These are phyloP conservation scores for Phalacrocorax carbo DNA, from an alignment of 2,113 vertebrate species.

Conservation along the genomic window DNA sequence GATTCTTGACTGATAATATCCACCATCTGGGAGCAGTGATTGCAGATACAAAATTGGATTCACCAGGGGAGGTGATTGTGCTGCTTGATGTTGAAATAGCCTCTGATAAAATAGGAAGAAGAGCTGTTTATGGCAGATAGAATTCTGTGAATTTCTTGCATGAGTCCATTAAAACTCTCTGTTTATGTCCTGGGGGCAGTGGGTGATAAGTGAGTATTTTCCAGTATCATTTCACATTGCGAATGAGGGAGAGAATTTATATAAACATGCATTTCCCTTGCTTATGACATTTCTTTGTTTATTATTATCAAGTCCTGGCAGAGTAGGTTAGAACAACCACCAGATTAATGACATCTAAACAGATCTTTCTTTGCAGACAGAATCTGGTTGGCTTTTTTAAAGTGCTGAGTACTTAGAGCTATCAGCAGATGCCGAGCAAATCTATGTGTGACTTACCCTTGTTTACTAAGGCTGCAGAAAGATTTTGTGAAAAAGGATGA, in stretches of 20 bases:
- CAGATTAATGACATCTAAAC: background rate
- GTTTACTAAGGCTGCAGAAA: background rate
- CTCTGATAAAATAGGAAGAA: conserved; percentile 22
- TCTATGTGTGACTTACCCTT: background rate
- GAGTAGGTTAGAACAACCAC: background rate
- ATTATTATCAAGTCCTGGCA: background rate
- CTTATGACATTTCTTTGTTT: background rate
- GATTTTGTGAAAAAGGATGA: background rate
- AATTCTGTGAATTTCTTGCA: conserved; percentile 6
- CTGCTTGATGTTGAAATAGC: conserved; percentile 40
- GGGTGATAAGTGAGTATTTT: background rate
- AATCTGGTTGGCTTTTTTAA: background rate
- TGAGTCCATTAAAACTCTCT: background rate
- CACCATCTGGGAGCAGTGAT: conserved; percentile 43
- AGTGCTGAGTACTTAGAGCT: background rate
- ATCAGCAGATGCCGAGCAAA: conserved; percentile 9
- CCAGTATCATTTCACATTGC: background rate
- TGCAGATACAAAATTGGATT: conserved; percentile 55
- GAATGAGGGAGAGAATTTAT: background rate
- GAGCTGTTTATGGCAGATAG: background rate
- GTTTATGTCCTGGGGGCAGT: background rate
- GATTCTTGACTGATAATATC: conserved; percentile 35
- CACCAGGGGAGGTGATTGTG: conserved; percentile 25
- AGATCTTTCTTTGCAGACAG: background rate
- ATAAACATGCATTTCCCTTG: background rate